phyloP scores from a whole-genome alignment of 2,888 invertebrate species.

The Euspilapteryx auroguttella region DNA sequence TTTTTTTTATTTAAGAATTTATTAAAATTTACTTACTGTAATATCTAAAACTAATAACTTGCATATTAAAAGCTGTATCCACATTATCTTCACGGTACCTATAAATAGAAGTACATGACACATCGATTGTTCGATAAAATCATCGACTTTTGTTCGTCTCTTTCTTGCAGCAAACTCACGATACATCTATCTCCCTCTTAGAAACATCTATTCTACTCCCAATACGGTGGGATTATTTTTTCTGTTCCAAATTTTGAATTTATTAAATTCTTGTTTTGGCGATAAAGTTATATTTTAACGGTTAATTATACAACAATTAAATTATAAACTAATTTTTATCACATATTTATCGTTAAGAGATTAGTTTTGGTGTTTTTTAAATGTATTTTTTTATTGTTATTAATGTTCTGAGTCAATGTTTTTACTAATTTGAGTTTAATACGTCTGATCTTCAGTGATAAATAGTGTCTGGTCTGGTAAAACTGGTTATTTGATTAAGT shows the following conservation, averaged over 20 bases:
- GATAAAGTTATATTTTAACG: neutral
- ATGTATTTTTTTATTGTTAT: no score
- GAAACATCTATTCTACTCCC: conserved; percentile 1
- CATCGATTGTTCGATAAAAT: conserved; percentile 33
- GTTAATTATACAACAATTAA: no score
- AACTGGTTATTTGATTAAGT: no score
- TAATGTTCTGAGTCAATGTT: no score
- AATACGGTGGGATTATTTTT: no score
- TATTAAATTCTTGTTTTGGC: conserved; percentile 19
- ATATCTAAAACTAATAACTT: no score
- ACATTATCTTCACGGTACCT: neutral
- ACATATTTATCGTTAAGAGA: conserved; percentile 1
- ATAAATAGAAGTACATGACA: conserved; percentile 15
- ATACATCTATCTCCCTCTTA: neutral
- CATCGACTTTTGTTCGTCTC: conserved; percentile 17
- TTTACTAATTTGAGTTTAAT: no score
- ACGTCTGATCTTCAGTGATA: no score
- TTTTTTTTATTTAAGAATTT: no score
- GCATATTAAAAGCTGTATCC: conserved; percentile 1
- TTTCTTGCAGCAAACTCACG: neutral
- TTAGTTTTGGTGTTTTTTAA: neutral
- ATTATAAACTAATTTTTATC: neutral
- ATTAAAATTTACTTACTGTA: no score
- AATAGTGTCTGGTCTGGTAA: no score
- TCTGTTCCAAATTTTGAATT: no score